Percentiles rank a stretch among this genome's conserved stretches.
Evolutionary conservation across 2,888 invertebrate genomes (phyloP).

Genomic region (Marronus borbonicus): DNA sequence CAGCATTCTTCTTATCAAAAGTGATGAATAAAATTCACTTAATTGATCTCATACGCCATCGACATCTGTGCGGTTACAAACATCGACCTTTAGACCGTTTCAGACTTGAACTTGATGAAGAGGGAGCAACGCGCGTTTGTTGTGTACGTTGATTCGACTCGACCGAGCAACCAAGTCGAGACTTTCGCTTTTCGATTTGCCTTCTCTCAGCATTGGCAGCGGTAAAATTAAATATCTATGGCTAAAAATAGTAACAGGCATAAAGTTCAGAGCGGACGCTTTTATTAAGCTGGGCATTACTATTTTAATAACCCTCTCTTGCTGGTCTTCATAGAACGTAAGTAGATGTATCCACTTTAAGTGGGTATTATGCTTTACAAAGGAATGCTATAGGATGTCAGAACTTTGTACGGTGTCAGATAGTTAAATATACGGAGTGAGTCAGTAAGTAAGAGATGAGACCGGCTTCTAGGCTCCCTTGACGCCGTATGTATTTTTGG

Average conservation of each 20-base stretch:
- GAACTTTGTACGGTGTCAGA: neutral
- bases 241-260: constrained; percentile 37
- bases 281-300: constrained; percentile 38
- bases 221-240: constrained; percentile 40
- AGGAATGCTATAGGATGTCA: constrained; percentile 9
- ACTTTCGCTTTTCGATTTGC: constrained; percentile 41
- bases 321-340: neutral
- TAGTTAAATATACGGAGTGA: neutral
- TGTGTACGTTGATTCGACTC: neutral
- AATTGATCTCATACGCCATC: neutral
- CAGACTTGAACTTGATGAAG: constrained; percentile 38
- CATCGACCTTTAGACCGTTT: constrained; percentile 4
- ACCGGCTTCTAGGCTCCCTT: too few relatives aligned
- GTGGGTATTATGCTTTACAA: neutral
- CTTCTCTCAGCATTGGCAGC: constrained; percentile 43
- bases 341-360: neutral
- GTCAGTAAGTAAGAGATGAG: neutral
- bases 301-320: constrained; percentile 30
- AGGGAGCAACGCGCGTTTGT: neutral
- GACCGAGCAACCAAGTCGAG: neutral
- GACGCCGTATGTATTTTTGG: too few relatives aligned
- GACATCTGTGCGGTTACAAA: neutral
- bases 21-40: too few relatives aligned
- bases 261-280: constrained; percentile 38
- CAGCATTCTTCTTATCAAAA: too few relatives aligned